Percentiles rank a stretch among this genome's conserved stretches.
Conservation (phyloP, 2,113 vertebrate species). For the Tauraco erythrolophus region DNA sequence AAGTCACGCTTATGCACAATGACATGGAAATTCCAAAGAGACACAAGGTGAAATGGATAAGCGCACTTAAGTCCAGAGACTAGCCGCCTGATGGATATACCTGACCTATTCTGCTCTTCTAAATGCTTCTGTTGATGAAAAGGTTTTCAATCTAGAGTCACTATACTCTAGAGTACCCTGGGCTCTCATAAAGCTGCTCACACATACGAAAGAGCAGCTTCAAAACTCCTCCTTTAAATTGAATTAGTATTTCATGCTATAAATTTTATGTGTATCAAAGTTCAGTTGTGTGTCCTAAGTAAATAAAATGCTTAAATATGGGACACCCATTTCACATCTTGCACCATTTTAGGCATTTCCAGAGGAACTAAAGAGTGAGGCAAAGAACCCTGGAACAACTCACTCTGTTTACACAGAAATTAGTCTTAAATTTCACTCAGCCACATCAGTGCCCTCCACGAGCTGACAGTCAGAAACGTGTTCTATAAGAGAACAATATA, state of each 20-base stretch:
- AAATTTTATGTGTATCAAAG: background rate
- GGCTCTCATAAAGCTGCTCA: background rate
- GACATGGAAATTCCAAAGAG: background rate
- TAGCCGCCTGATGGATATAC: background rate
- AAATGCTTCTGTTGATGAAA: background rate
- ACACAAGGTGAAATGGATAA: background rate
- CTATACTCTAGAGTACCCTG: background rate
- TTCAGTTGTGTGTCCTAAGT: background rate
- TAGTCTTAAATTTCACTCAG: background rate
- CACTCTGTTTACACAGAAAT: background rate
- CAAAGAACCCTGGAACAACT: background rate
- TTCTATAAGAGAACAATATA: background rate
- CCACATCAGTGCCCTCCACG: background rate
- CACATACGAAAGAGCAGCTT: background rate
- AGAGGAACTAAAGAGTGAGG: background rate
- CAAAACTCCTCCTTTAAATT: background rate
- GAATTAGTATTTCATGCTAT: background rate
- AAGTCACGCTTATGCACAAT: background rate
- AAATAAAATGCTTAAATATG: background rate
- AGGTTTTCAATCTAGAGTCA: background rate
- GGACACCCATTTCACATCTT: background rate
- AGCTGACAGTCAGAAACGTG: background rate
- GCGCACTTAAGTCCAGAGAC: fast-evolving
- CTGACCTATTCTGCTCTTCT: background rate
- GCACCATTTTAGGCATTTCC: background rate